phyloP scores from a whole-genome alignment of 2,888 invertebrate genomes.

The Zaprionus obscuricornis region DNA sequence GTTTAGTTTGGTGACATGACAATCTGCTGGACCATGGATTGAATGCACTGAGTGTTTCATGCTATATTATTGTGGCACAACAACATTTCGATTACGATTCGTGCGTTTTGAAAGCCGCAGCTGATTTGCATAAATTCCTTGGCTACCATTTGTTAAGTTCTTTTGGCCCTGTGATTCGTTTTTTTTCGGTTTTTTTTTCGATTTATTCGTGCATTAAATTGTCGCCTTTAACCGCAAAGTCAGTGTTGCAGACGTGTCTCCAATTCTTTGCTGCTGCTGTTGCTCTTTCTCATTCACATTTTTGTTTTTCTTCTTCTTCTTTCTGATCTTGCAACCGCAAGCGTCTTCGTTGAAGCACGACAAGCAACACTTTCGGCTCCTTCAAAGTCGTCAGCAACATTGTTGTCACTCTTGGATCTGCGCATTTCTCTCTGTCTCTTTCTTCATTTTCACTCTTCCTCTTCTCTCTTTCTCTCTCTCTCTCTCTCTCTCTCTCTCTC shows the following conservation, averaged over 20 bases:
- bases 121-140: conserved; percentile 69
- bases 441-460: background rate
- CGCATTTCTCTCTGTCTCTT: background rate
- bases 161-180: conserved; percentile 36
- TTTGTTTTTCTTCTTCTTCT: no score
- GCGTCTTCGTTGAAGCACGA: background rate
- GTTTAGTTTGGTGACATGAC: conserved; percentile 51
- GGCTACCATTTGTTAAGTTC: conserved; percentile 6
- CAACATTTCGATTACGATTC: conserved; percentile 15
- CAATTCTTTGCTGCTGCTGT: background rate
- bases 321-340: conserved; percentile 43
- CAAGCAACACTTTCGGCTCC: conserved; percentile 54
- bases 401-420: conserved; percentile 48
- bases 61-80: no score
- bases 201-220: conserved; percentile 74
- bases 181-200: no score
- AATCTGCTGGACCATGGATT: conserved; percentile 20
- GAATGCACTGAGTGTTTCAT: background rate
- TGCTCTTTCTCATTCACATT: no score
- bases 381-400: conserved; percentile 62
- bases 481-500: background rate
- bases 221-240: conserved; percentile 55
- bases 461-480: background rate
- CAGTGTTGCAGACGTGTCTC: conserved; percentile 19
- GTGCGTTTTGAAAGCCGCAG: conserved; percentile 34